Evolutionary conservation across 2,888 invertebrate genomes (phyloP), one percentile per base, ranked within the genome.

Genomic region (Cinara cedri): DNA sequence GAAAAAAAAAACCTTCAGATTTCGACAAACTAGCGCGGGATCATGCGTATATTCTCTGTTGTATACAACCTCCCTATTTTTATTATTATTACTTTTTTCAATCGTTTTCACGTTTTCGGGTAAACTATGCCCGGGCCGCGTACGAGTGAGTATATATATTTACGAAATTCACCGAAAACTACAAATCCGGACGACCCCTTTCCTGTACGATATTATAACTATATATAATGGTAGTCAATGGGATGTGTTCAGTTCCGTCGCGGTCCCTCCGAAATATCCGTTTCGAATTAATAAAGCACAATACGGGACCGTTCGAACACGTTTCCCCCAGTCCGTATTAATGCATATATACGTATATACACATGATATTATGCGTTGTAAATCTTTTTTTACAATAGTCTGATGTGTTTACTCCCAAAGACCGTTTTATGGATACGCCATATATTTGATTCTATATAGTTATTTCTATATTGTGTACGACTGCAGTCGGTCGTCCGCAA

Each of bases 271-370:
- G 9, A 16, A 14, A 9, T 49, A 26, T 72, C 60, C 72, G 60
- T 60, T 72, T 49, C 72, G 16, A 72, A 49, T 72, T 34, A 72
- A 60, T 26, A 26, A 57, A 46, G 72, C 26, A 72, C 60, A 44
- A 55, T 44, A 16, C 16, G 9, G 51, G 19, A 44, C 55, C 55
- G 54, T 24, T 46, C 24, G 24, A 46, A 72, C 24, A 46, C 42
- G 24, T 44, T 72, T 62, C 34, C 14, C 49, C 62, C 49, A 19
- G 26, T 34, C n/a, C 34, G n/a, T n/a, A n/a, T n/a, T n/a, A n/a
- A n/a, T n/a, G n/a, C n/a, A n/a, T n/a, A n/a, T n/a, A n/a, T n/a
- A n/a, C n/a, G n/a, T n/a, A n/a, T n/a, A n/a, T n/a, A n/a, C n/a
- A n/a, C n/a, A n/a, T n/a, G 34, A 34, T 6, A 3, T 1, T 10